Evolutionary conservation across 2,888 invertebrate species (phyloP), one percentile per base, ranked within the genome.

Genomic region (Aradus depressus): DNA sequence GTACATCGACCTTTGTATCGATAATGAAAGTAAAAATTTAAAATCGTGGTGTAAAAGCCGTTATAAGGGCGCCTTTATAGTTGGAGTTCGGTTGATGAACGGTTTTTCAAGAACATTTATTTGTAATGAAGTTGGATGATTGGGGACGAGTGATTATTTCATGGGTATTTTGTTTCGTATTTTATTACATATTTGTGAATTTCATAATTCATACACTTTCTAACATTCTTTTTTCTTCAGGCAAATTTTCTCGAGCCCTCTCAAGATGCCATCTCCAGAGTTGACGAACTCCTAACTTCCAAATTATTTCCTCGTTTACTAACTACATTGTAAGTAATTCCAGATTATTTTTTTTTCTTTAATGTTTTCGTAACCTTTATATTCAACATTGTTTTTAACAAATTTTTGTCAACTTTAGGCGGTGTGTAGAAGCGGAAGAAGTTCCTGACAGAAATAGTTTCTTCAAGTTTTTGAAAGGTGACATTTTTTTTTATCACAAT

Each of bases 1-100:
- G n/a, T n/a, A n/a, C n/a, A n/a, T n/a, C n/a, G n/a, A n/a, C n/a
- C n/a, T n/a, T n/a, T n/a, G n/a, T n/a, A n/a, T n/a, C n/a, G n/a
- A n/a, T 42, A 25, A 23, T 22, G 26, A 42, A 25, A 42, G 19
- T 26, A 12, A 19, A 42, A 42, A 28, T 42, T 42, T 26, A 42
- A 42, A 42, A 26, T 42, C 42, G 28, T 42, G 42, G 42, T 25
- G 22, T 25, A 42, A 25, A 42, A 42, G 28, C 42, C 42, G 42
- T 42, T 42, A 25, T 18, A 14, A 4, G 12, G 12, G 42, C 28
- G 18, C 25, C 16, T 28, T 26, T 23, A 23, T 19, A 6, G 18
- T 8, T 16, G 10, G 21, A 10, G 8, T 8, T 28, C 10, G 8
- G 8, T 28, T 28, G 8, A 10, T 10, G 8, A 28, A 28, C 10